These are phyloP conservation scores for Benitochromis conjunctus DNA, from an alignment of 2,113 vertebrate genomes.

Conservation along the genomic window DNA sequence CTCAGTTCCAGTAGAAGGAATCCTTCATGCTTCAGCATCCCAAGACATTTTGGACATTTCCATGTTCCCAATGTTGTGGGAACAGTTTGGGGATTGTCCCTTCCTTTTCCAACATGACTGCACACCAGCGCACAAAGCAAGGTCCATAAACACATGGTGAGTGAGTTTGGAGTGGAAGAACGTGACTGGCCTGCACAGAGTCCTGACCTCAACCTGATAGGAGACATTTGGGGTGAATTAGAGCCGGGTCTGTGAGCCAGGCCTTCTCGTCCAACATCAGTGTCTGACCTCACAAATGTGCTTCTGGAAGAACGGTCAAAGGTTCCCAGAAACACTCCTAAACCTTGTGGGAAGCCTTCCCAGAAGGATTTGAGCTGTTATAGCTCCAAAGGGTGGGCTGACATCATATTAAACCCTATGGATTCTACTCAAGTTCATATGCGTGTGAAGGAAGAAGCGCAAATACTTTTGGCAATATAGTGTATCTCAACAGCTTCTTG, in stretches of 20 bases:
- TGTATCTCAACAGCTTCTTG: neutral
- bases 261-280: neutral
- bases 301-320: neutral
- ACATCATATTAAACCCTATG: too few species aligned
- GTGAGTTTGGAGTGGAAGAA: neutral
- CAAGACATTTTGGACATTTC: neutral
- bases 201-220: neutral
- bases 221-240: neutral
- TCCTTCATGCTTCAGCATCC: neutral
- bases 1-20: neutral
- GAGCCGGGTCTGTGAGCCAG: fast-evolving
- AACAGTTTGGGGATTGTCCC: neutral
- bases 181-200: neutral
- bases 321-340: too few species aligned
- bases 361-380: too few species aligned
- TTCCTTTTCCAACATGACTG: fast-evolving
- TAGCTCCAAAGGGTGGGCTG: too few species aligned
- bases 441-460: neutral
- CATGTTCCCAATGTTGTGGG: neutral
- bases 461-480: neutral
- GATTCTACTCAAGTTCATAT: too few species aligned
- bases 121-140: neutral
- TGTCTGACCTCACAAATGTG: neutral
- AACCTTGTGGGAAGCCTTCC: too few species aligned
- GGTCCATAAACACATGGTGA: neutral